Evolutionary conservation across 2,113 vertebrate species (phyloP).

Genomic region (Pelecanoides urinatrix): DNA sequence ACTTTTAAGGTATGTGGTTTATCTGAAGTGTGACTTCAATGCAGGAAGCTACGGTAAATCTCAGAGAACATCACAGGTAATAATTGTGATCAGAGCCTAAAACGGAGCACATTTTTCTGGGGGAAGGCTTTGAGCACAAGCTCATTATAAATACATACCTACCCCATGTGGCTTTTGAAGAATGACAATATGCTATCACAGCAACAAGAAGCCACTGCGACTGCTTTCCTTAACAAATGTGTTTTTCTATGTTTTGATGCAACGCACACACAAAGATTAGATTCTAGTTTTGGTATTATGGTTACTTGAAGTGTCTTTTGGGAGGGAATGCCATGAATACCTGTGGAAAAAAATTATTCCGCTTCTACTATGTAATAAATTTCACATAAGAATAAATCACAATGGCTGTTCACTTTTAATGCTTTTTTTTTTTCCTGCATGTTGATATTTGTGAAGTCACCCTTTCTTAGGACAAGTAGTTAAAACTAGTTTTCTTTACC

Average conservation of each 20-base stretch:
- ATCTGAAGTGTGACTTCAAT: background rate
- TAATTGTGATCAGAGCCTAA: background rate
- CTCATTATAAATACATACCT: background rate
- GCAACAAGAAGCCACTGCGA: background rate
- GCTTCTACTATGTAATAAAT: background rate
- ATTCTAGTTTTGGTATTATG: background rate
- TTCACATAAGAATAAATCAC: background rate
- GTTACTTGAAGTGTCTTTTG: background rate
- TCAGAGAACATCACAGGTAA: background rate
- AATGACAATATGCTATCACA: background rate
- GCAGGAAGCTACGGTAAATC: background rate
- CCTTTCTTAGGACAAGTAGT: background rate
- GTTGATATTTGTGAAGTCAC: background rate
- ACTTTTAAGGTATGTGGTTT: background rate
- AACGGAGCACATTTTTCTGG: background rate
- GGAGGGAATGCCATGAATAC: background rate
- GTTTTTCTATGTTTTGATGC: background rate
- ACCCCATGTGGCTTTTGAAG: background rate
- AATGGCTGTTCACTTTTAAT: background rate
- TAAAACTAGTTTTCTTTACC: background rate
- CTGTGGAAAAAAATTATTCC: background rate
- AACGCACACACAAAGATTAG: background rate
- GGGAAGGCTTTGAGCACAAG: background rate
- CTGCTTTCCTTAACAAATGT: background rate
- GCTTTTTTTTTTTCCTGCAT: fast-evolving